Base-by-base conservation (phyloP, 2,113 vertebrate species). In the Ancistrus triradiatus region DNA sequence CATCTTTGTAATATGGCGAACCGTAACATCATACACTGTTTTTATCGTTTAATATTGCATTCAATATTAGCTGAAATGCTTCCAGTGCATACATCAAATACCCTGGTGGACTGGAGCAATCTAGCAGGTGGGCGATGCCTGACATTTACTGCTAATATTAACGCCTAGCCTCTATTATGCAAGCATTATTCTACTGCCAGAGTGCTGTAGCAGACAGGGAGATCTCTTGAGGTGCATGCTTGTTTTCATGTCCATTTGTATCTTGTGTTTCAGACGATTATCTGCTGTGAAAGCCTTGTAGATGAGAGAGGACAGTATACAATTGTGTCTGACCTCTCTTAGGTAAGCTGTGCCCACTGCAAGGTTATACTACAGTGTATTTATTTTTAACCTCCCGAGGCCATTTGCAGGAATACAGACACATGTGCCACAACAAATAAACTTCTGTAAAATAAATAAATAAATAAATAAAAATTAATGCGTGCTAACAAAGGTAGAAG, bases 81-180 rank as follows among this genome's bases (percentile, higher is more conserved):
- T 42, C 3, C 18, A 14, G n/a, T 22, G 17, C 25, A 53, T 31
- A 48, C 28, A 24, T 53, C n/a, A n/a, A n/a, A 64, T 51, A 67
- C 10, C 46, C 25, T 63, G 49, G 25, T 43, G 37, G 65, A 62
- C 59, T 17, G 42, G 18, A 27, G 2, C 46, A 17, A 53, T 65
- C 47, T 53, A 37, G 19, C 9, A 13, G 14, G 21, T 13, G 9
- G 15, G 37, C 37, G 40, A 27, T 51, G 21, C 40, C 66, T 70
- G 53, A 70, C 53, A 56, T 73, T 70, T 70, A 55, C 21, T 14
- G 19, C 14, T 31, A 49, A 47, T 70, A 50, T 67, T 63, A 67
- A 38, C 5, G 15, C 53, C 48, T 62, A 46, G 51, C 50, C 46
- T 72, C 58, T 46, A 43, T 51, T 56, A 59, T 40, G 18, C 33